Conservation (phyloP, 2,113 vertebrate genomes). For the Pelobates fuscus region DNA sequence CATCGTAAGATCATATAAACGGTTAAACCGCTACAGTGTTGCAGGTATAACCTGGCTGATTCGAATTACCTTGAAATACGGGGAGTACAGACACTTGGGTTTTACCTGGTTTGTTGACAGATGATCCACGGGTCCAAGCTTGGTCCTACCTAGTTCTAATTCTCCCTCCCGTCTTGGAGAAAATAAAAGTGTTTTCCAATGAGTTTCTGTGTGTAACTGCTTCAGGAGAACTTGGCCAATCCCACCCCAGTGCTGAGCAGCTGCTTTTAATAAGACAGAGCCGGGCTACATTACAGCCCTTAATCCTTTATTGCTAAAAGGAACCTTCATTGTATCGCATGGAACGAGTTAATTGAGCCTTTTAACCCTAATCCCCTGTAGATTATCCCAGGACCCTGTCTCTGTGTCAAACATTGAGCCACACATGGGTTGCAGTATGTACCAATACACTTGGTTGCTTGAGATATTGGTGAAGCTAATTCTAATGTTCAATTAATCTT, state of each 20-base stretch:
- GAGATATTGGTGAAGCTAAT: too few species aligned
- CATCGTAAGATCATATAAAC: too few species aligned
- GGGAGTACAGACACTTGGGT: too few species aligned
- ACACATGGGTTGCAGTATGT: too few species aligned
- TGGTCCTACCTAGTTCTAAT: background rate
- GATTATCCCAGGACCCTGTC: background rate
- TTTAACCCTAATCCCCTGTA: background rate
- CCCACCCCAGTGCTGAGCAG: constrained; percentile 12
- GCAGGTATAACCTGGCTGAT: too few species aligned
- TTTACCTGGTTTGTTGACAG: background rate
- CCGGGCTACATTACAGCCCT: constrained; percentile 11
- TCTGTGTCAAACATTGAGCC: background rate
- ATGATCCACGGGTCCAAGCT: background rate
- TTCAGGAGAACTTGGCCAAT: constrained; percentile 19
- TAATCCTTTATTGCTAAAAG: constrained; percentile 5
- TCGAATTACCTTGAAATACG: too few species aligned
- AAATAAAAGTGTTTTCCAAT: background rate
- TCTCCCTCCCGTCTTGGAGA: background rate
- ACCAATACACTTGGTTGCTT: too few species aligned
- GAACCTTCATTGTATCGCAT: background rate
- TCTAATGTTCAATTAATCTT: too few species aligned
- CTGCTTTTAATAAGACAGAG: constrained; percentile 28
- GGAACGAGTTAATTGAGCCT: constrained; percentile 28
- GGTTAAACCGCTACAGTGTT: too few species aligned
- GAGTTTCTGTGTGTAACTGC: background rate